Conservation (phyloP, 2,888 invertebrate species). For the Calliopum simillimum region DNA sequence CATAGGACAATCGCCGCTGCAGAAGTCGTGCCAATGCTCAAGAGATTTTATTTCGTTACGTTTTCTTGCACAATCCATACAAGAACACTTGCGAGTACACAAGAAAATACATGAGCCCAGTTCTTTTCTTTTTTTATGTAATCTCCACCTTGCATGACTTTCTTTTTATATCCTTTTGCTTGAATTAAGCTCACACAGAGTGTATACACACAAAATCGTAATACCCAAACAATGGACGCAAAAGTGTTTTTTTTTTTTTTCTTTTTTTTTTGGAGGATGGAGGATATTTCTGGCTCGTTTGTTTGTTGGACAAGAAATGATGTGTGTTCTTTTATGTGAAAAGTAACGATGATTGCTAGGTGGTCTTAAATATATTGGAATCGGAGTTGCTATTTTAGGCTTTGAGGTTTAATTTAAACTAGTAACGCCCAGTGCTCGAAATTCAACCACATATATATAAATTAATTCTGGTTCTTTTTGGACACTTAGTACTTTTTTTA, state of each 20-base stretch:
- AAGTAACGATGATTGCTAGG: too few relatives aligned
- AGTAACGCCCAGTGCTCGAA: too few relatives aligned
- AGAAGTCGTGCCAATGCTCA: conserved; percentile 1
- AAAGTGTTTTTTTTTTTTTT: background rate
- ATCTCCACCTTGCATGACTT: too few relatives aligned
- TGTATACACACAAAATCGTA: background rate
- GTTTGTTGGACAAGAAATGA: background rate
- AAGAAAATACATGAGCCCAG: background rate
- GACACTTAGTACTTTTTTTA: too few relatives aligned
- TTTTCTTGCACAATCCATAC: conserved; percentile 14
- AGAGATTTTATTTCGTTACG: background rate
- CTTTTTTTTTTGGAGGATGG: background rate
- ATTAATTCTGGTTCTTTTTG: too few relatives aligned
- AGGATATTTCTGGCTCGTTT: background rate
- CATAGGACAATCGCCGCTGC: conserved; percentile 22
- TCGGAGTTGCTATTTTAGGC: too few relatives aligned
- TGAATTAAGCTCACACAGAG: conserved; percentile 9
- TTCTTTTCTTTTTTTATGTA: too few relatives aligned
- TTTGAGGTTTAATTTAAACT: too few relatives aligned
- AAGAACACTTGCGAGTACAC: conserved; percentile 11
- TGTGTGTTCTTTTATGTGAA: background rate
- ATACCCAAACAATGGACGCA: conserved; percentile 18
- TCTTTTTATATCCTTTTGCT: background rate
- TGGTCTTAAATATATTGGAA: too few relatives aligned
- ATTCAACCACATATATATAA: too few relatives aligned